Percentiles rank a stretch among this genome's conserved stretches.
phyloP scores from a whole-genome alignment of 2,113 vertebrate genomes.

The Ageneiosus marmoratus region DNA sequence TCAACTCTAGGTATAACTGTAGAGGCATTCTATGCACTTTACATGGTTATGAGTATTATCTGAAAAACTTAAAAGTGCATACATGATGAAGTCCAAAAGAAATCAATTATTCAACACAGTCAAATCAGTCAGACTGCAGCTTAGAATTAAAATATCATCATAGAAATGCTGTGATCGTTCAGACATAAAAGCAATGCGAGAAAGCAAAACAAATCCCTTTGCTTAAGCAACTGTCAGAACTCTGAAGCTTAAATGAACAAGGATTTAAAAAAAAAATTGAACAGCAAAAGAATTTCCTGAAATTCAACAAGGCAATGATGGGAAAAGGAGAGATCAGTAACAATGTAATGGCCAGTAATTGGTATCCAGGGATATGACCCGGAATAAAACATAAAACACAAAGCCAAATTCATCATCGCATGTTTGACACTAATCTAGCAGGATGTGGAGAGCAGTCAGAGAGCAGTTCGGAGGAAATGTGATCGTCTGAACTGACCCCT shows the following conservation, averaged over 20 bases:
- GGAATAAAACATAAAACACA: conserved; percentile 67
- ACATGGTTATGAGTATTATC: conserved; percentile 11
- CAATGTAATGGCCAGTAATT: conserved; percentile 78
- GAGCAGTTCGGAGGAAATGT: conserved; percentile 65
- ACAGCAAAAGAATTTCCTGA: conserved; percentile 60
- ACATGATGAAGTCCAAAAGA: conserved; percentile 13
- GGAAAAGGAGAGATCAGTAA: conserved; percentile 74
- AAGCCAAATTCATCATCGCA: conserved; percentile 72
- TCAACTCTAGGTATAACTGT: background rate
- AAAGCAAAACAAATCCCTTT: conserved; percentile 32
- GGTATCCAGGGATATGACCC: conserved; percentile 72
- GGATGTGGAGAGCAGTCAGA: conserved; percentile 68
- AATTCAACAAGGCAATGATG: conserved; percentile 68
- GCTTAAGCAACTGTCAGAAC: conserved; percentile 34
- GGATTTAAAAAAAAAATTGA: background rate
- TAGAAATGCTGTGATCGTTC: conserved; percentile 29
- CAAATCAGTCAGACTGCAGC: conserved; percentile 66
- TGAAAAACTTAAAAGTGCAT: conserved; percentile 23
- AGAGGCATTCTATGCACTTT: background rate
- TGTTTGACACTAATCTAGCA: conserved; percentile 75
- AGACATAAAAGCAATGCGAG: conserved; percentile 31
- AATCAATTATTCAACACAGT: conserved; percentile 43
- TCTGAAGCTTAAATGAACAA: conserved; percentile 10
- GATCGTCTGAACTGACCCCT: conserved; percentile 69
- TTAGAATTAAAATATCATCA: conserved; percentile 40